Evolutionary conservation across 1,140 invertebrate species (phyloP).

Genomic region (Zaprionus lachaisei): DNA sequence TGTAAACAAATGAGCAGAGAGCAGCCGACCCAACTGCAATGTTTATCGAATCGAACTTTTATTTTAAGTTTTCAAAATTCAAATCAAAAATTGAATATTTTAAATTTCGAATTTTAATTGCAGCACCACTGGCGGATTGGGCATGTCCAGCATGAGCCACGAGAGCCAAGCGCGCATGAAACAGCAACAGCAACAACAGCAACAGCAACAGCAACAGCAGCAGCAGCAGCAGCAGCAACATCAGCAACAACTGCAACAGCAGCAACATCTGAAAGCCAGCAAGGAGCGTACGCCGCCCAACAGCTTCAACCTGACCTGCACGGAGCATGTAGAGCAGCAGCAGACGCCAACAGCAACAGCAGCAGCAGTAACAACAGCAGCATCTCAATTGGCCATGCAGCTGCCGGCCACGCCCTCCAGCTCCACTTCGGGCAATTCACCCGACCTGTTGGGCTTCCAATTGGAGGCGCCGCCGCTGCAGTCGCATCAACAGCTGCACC

Average conservation of each 20-base stretch:
- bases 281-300: slow-evolving; percentile 48
- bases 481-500: slow-evolving; percentile 62
- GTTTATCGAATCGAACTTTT: slow-evolving; percentile 51
- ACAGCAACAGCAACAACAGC: slow-evolving; percentile 73
- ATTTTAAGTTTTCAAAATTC: not conserved
- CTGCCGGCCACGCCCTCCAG: slow-evolving; percentile 69
- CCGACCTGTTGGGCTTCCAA: slow-evolving; percentile 65
- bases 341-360: slow-evolving; percentile 30
- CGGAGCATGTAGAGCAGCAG: slow-evolving; percentile 61
- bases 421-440: slow-evolving; percentile 74
- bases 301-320: slow-evolving; percentile 56
- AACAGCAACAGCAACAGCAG: slow-evolving; percentile 64
- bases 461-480: slow-evolving; percentile 49
- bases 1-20: slow-evolving; percentile 60
- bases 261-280: slow-evolving; percentile 56
- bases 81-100: slow-evolving; percentile 17
- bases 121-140: slow-evolving; percentile 64
- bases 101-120: slow-evolving; percentile 37
- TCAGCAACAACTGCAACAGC: slow-evolving; percentile 46
- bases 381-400: slow-evolving; percentile 50
- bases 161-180: slow-evolving; percentile 82
- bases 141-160: slow-evolving; percentile 81
- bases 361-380: slow-evolving; percentile 37
- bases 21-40: slow-evolving; percentile 30
- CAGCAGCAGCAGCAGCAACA: slow-evolving; percentile 64